Evolutionary conservation across 2,113 vertebrate genomes (phyloP).

Genomic region (Mesitornis unicolor): DNA sequence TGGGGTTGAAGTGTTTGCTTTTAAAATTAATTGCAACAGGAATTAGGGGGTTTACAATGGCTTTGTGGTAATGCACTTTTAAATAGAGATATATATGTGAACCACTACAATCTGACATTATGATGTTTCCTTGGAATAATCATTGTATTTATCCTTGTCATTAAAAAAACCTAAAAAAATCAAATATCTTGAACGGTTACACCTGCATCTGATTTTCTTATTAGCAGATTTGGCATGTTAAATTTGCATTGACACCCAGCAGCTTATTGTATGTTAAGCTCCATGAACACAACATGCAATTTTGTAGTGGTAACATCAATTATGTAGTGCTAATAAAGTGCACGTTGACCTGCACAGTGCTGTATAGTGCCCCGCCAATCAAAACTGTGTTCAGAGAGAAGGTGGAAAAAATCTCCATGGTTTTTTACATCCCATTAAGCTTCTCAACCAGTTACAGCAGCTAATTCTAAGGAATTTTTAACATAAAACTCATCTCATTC

Average conservation of each 20-base stretch:
- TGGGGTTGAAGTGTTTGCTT: neutral
- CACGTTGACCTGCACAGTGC: neutral
- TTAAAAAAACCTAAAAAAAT: neutral
- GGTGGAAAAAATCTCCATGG: neutral
- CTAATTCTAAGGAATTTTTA: neutral
- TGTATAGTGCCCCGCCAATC: neutral
- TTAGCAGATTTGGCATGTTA: neutral
- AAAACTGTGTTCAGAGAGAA: neutral
- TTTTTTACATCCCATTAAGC: neutral
- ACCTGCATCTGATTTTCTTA: neutral
- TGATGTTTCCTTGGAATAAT: neutral
- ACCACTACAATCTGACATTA: neutral
- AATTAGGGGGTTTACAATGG: neutral
- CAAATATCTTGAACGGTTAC: neutral
- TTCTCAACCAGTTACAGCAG: neutral
- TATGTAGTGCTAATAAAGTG: neutral
- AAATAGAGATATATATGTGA: neutral
- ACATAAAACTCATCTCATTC: neutral
- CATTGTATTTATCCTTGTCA: neutral
- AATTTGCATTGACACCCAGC: neutral
- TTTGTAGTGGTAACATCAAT: neutral
- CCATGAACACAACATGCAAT: neutral
- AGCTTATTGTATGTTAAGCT: neutral
- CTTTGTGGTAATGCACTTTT: neutral
- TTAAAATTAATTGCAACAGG: neutral